These are phyloP conservation scores for Campoletis raptor DNA, from an alignment of 2,888 invertebrate species.

Conservation along the genomic window DNA sequence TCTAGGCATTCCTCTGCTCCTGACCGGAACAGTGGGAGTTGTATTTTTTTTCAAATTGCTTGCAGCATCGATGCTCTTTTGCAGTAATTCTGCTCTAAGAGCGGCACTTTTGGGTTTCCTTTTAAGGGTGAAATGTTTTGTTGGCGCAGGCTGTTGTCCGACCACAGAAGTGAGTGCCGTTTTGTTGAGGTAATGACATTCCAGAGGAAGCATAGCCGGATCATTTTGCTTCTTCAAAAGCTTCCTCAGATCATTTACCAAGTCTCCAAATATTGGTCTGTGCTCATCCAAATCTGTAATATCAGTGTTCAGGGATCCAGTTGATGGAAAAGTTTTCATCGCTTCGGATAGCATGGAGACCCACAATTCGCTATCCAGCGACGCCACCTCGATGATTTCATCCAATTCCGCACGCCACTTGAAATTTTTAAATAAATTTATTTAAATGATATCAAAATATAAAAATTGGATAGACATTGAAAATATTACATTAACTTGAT, in stretches of 20 bases:
- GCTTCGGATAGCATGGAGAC: slow-evolving; percentile 98
- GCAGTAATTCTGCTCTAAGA: slow-evolving; percentile 94
- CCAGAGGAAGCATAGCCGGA: slow-evolving; percentile 95
- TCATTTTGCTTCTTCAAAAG: slow-evolving; percentile 94
- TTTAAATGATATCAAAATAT: neutral
- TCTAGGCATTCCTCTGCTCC: slow-evolving; percentile 91
- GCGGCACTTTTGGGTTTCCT: slow-evolving; percentile 98
- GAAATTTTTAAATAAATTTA: slow-evolving; percentile 77
- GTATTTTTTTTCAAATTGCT: slow-evolving; percentile 95
- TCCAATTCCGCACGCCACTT: slow-evolving; percentile 98
- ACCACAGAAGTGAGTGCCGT: slow-evolving; percentile 95
- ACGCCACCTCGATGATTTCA: slow-evolving; percentile 97
- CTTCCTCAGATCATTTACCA: slow-evolving; percentile 93
- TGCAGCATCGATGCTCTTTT: slow-evolving; percentile 96
- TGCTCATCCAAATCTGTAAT: slow-evolving; percentile 96
- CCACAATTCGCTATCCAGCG: slow-evolving; percentile 97
- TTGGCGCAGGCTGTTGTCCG: slow-evolving; percentile 92
- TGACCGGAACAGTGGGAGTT: slow-evolving; percentile 92
- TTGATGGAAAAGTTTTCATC: slow-evolving; percentile 96
- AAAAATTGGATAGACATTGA: neutral
- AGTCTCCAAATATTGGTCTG: slow-evolving; percentile 94
- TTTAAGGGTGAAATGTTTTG: slow-evolving; percentile 97
- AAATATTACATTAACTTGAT: no score
- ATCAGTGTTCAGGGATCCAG: slow-evolving; percentile 95
- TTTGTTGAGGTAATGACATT: slow-evolving; percentile 98